phyloP scores from a whole-genome alignment of 2,888 invertebrate species.

The Volucella inflata region DNA sequence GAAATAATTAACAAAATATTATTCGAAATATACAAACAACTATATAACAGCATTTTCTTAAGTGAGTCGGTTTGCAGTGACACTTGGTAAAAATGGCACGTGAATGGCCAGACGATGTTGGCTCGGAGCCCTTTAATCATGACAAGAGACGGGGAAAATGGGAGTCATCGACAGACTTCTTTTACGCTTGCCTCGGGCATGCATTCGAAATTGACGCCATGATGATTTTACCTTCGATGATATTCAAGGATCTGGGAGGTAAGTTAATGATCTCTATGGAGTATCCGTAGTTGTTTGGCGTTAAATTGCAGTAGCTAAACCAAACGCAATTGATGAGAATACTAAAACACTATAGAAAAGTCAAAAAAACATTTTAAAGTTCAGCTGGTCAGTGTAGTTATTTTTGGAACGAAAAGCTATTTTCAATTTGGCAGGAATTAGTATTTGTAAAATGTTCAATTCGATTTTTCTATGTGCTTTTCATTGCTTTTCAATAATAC shows the following conservation, averaged over 20 bases:
- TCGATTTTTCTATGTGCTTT: neutral
- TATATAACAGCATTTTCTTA: neutral
- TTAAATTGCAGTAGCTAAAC: neutral
- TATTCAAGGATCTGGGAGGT: constrained; percentile 79
- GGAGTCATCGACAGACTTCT: constrained; percentile 90
- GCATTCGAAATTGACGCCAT: constrained; percentile 93
- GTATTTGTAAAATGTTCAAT: neutral
- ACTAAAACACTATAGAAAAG: neutral
- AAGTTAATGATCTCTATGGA: constrained; percentile 70
- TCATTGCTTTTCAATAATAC: neutral
- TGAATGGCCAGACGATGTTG: constrained; percentile 80
- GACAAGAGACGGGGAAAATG: constrained; percentile 87
- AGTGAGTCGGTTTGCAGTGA: constrained; percentile 13
- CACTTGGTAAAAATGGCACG: constrained; percentile 33
- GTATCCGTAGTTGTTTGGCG: no score
- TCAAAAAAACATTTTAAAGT: neutral
- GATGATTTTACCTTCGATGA: constrained; percentile 87
- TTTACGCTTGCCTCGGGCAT: constrained; percentile 91
- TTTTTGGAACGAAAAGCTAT: constrained; percentile 35
- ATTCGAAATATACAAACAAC: no score
- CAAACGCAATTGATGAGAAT: neutral
- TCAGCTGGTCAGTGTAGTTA: constrained; percentile 21
- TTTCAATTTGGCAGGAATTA: constrained; percentile 40
- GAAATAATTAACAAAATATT: neutral
- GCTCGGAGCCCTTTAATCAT: constrained; percentile 80